Evolutionary conservation across 2,888 invertebrate genomes (phyloP).

Genomic region (Sylvicola cinctus): DNA sequence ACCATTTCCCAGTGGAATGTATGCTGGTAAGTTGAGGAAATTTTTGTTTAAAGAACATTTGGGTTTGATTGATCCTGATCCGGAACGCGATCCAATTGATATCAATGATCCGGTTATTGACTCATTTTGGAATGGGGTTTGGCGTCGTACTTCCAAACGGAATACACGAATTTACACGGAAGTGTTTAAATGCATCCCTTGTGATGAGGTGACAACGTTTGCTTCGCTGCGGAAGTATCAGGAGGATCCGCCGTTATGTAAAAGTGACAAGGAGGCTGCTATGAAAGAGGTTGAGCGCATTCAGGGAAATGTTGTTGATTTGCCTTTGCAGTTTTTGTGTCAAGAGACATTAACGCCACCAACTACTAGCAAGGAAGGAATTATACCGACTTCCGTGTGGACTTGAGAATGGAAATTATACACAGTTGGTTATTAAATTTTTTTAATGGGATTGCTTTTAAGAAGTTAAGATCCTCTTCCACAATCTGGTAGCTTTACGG

Average conservation of each 20-base stretch:
- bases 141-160: slow-evolving; percentile 56
- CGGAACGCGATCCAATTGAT: slow-evolving; percentile 27
- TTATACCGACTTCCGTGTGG: slow-evolving; percentile 86
- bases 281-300: slow-evolving; percentile 51
- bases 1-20: slow-evolving; percentile 63
- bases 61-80: slow-evolving; percentile 31
- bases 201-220: slow-evolving; percentile 61
- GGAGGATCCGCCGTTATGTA: slow-evolving; percentile 48
- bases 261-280: slow-evolving; percentile 50
- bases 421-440: no score
- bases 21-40: slow-evolving; percentile 66
- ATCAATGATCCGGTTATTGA: slow-evolving; percentile 64
- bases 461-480: no score
- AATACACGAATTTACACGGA: slow-evolving; percentile 85
- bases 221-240: slow-evolving; percentile 55
- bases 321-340: slow-evolving; percentile 77
- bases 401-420: no score
- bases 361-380: slow-evolving; percentile 67
- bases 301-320: slow-evolving; percentile 63
- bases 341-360: slow-evolving; percentile 71
- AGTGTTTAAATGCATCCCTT: slow-evolving; percentile 82
- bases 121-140: slow-evolving; percentile 64
- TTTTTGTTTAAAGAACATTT: slow-evolving; percentile 84
- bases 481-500: no score
- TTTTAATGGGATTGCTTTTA: no score